These are phyloP conservation scores for Macrotis lagotis DNA, from an alignment of 2,113 vertebrate species.

Conservation along the genomic window DNA sequence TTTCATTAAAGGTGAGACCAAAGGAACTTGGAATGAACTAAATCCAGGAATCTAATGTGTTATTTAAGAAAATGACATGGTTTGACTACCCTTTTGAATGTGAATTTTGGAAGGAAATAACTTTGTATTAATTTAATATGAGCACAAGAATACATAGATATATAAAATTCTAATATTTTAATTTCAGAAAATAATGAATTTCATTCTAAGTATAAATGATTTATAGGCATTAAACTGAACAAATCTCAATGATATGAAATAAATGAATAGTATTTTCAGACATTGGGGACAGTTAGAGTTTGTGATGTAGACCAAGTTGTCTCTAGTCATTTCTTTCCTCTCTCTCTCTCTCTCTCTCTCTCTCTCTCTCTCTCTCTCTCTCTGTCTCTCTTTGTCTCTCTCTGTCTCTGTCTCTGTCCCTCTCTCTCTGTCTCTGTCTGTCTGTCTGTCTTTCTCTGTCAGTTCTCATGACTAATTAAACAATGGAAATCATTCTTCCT, in stretches of 20 bases:
- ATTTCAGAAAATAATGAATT: not conserved
- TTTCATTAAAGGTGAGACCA: constrained; percentile 40
- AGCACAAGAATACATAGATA: constrained; percentile 45
- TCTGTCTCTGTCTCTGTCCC: too few species aligned
- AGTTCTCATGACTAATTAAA: not conserved
- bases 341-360: not conserved
- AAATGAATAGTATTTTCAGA: not conserved
- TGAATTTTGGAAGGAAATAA: constrained; percentile 61
- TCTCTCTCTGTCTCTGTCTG: too few species aligned
- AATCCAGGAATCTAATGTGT: constrained; percentile 18
- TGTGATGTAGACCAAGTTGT: too few species aligned
- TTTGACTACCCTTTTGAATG: constrained; percentile 63
- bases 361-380: not conserved
- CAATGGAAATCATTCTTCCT: not conserved
- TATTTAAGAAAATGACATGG: constrained; percentile 50
- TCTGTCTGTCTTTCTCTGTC: not conserved
- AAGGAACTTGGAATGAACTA: constrained; percentile 20
- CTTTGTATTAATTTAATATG: constrained; percentile 71
- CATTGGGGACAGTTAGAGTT: not conserved
- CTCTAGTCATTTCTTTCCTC: not conserved
- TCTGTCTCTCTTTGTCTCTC: not conserved
- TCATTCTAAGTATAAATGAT: not conserved
- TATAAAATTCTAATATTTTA: not conserved
- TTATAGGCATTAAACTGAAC: not conserved
- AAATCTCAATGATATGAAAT: not conserved